phyloP scores from a whole-genome alignment of 2,888 invertebrate species.

The Sinohyriopsis cumingii region DNA sequence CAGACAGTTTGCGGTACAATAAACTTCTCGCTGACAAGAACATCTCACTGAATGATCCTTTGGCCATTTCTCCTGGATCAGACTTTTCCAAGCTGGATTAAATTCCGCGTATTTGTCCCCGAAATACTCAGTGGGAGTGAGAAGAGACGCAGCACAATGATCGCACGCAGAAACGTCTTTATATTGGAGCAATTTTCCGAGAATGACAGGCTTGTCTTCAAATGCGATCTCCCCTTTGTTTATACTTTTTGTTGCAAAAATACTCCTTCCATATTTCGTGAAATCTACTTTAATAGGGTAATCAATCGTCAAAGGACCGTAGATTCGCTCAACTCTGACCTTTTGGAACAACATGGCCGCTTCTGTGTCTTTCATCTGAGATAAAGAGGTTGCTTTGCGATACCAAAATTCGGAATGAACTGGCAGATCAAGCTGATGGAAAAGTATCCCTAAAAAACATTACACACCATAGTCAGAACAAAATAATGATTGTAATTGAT shows the following conservation, averaged over 20 bases:
- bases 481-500: no score
- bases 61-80: slow-evolving; percentile 57
- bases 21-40: slow-evolving; percentile 49
- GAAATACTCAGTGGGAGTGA: slow-evolving; percentile 83
- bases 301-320: slow-evolving; percentile 53
- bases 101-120: slow-evolving; percentile 38
- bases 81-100: slow-evolving; percentile 22
- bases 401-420: slow-evolving; percentile 64
- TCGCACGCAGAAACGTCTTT: slow-evolving; percentile 92
- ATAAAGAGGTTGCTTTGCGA: slow-evolving; percentile 53
- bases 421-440: slow-evolving; percentile 50
- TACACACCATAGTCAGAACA: not conserved
- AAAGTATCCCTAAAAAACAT: slow-evolving; percentile 45
- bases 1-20: slow-evolving; percentile 79
- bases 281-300: slow-evolving; percentile 58
- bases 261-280: slow-evolving; percentile 81
- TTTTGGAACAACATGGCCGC: slow-evolving; percentile 59
- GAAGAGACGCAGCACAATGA: slow-evolving; percentile 90
- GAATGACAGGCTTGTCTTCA: slow-evolving; percentile 89
- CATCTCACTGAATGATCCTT: slow-evolving; percentile 46
- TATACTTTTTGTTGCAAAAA: slow-evolving; percentile 81
- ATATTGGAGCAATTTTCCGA: slow-evolving; percentile 82
- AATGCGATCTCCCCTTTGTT: slow-evolving; percentile 83
- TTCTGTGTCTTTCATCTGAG: slow-evolving; percentile 47
- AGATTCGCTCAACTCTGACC: slow-evolving; percentile 58